phyloP scores from a whole-genome alignment of 2,888 invertebrate species.

The Adela reaumurella region DNA sequence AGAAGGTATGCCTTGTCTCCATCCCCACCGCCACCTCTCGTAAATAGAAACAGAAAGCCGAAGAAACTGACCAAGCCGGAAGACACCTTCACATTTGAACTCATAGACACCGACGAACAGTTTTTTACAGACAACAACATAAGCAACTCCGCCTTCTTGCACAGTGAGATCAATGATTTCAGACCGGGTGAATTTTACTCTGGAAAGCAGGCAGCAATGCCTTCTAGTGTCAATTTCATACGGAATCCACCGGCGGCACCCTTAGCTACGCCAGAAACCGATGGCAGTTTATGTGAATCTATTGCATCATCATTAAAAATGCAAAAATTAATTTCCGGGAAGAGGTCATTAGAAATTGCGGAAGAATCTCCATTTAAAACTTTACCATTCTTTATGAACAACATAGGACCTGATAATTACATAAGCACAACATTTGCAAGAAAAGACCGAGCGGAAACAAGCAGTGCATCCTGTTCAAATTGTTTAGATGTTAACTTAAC shows the following conservation, averaged over 20 bases:
- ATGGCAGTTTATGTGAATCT: slow-evolving; percentile 57
- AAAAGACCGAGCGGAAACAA: slow-evolving; percentile 30
- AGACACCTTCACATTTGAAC: slow-evolving; percentile 79
- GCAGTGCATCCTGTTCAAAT: slow-evolving; percentile 17
- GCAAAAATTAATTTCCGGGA: slow-evolving; percentile 42
- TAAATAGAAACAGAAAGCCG: slow-evolving; percentile 65
- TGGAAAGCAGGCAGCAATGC: slow-evolving; percentile 33
- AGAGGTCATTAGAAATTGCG: slow-evolving; percentile 39
- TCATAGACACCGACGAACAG: slow-evolving; percentile 78
- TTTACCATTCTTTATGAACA: slow-evolving; percentile 59
- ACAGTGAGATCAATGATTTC: slow-evolving; percentile 40
- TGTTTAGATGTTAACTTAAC: slow-evolving; percentile 29
- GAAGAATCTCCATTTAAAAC: slow-evolving; percentile 45
- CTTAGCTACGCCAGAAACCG: slow-evolving; percentile 60
- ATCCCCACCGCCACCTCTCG: slow-evolving; percentile 65
- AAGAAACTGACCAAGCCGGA: slow-evolving; percentile 63
- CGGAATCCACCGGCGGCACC: slow-evolving; percentile 47
- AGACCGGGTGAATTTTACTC: slow-evolving; percentile 51
- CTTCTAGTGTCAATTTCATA: slow-evolving; percentile 39
- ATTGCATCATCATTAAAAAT: slow-evolving; percentile 49
- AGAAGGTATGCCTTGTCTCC: slow-evolving; percentile 60
- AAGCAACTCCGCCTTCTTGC: slow-evolving; percentile 37
- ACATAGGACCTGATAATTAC: slow-evolving; percentile 71
- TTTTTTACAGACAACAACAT: slow-evolving; percentile 50
- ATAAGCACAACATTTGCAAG: slow-evolving; percentile 63